Base-by-base conservation (phyloP, 2,888 invertebrate genomes). In the Stenotaenia linearis region DNA sequence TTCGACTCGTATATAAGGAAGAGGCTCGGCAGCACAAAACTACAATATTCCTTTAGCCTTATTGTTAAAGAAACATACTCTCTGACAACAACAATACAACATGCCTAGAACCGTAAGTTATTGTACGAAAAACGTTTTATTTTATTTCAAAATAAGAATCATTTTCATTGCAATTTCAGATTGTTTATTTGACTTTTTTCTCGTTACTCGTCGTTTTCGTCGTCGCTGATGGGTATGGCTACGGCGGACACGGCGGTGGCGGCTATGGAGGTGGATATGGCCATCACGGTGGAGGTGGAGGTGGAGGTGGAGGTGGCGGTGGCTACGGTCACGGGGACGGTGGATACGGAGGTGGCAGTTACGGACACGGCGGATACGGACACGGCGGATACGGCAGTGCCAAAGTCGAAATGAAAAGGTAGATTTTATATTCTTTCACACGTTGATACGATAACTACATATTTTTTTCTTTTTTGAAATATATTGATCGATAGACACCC, bases 361-460 rank as follows among this genome's bases (percentile, higher is more conserved):
- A 75, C 23, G 79, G 79, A 5, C 37, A 40, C 37, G 50, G 77
- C 10, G 45, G 77, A 10, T 25, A 77, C 12, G 79, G 80, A 25
- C 45, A 76, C 32, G 79, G 79, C 3, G 79, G 79, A 18, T 61
- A 79, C 30, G 79, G 79, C 18, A 61, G 74, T 77, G 80, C 77
- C 61, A 77, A 80, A 45, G 80, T 80, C 15, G 56, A 61, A 77
- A 77, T 77, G 80, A 77, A 78, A 40, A 77, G 40, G 77, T 77
- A 37, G 3, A 15, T 18, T 6, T 18, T 1, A 32, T 2, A 15
- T 21, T 30, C n/a, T 35, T n/a, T 3, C 12, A n/a, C n/a, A n/a
- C n/a, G n/a, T 75, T 75, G 21, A 9, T 15, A 21, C 10, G 25
- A 32, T 25, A 75, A 6, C 32, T 30, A 75, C 5, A n/a, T 37